Conservation (phyloP, 2,797 vertebrate species). For the Paramormyrops hopkinsi region DNA sequence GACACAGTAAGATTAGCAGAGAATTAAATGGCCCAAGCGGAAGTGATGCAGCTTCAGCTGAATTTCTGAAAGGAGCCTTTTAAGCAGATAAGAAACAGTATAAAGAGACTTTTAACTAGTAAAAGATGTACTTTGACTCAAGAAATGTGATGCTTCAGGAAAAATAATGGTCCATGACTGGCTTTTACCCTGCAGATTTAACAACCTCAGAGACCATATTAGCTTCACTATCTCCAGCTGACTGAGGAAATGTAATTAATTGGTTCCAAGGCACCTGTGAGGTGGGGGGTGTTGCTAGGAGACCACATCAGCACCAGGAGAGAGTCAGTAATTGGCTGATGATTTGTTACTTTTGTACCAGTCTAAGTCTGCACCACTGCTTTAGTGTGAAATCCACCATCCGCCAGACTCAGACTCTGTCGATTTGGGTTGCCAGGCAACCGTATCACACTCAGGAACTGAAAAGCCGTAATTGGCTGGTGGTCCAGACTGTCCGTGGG, state of each 20-base stretch:
- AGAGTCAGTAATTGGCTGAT: slow-evolving; percentile 77
- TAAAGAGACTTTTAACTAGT: slow-evolving; percentile 51
- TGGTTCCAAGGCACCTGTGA: slow-evolving; percentile 56
- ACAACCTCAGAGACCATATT: slow-evolving; percentile 56
- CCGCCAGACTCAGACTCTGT: slow-evolving; percentile 27
- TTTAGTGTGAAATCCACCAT: slow-evolving; percentile 40
- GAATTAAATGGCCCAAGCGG: slow-evolving; percentile 57
- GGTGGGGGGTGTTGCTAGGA: slow-evolving; percentile 75
- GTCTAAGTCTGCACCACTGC: slow-evolving; percentile 65
- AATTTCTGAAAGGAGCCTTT: slow-evolving; percentile 60
- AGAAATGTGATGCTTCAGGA: slow-evolving; percentile 17
- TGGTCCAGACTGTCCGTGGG: slow-evolving; percentile 55
- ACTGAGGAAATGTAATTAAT: slow-evolving; percentile 69
- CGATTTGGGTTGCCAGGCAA: slow-evolving; percentile 83
- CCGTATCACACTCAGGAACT: slow-evolving; percentile 65
- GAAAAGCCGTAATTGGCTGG: slow-evolving; percentile 66
- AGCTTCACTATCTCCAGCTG: slow-evolving; percentile 51
- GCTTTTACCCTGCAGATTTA: slow-evolving; percentile 44
- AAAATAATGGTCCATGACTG: slow-evolving; percentile 38
- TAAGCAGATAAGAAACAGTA: slow-evolving; percentile 56
- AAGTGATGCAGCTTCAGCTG: slow-evolving; percentile 61
- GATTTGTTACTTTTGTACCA: slow-evolving; percentile 70
- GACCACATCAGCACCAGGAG: slow-evolving; percentile 76
- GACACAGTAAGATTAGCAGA: slow-evolving; percentile 60
- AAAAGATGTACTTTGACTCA: slow-evolving; percentile 21